Conservation (phyloP, 2,888 invertebrate species). For the Brachynemurus nebulosus region DNA sequence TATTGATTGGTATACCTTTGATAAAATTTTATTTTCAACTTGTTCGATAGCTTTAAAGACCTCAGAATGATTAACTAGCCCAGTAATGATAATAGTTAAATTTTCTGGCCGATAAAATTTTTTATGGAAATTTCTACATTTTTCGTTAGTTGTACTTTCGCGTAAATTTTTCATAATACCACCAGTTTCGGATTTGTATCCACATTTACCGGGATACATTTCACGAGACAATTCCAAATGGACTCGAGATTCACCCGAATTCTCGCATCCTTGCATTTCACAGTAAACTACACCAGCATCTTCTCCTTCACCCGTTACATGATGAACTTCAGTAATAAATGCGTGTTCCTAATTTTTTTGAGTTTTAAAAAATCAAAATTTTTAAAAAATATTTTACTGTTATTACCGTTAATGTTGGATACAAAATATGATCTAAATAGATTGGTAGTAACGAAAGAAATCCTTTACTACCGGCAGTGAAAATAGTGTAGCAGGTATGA, state of each 20-base stretch:
- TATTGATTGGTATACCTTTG: slow-evolving; percentile 39
- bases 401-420: slow-evolving; percentile 59
- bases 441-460: slow-evolving; percentile 80
- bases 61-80: slow-evolving; percentile 59
- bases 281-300: slow-evolving; percentile 93
- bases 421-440: slow-evolving; percentile 79
- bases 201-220: slow-evolving; percentile 68
- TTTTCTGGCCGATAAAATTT: slow-evolving; percentile 84
- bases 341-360: slow-evolving; percentile 51
- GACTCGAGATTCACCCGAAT: slow-evolving; percentile 59
- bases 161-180: slow-evolving; percentile 75
- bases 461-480: slow-evolving; percentile 75
- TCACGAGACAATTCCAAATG: slow-evolving; percentile 48
- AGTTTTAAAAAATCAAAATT: background rate
- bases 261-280: slow-evolving; percentile 84
- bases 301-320: slow-evolving; percentile 74
- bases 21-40: slow-evolving; percentile 62
- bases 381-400: background rate
- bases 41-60: slow-evolving; percentile 58
- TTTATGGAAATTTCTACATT: slow-evolving; percentile 66
- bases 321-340: slow-evolving; percentile 83
- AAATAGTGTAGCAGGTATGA: slow-evolving; percentile 81
- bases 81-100: slow-evolving; percentile 68
- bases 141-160: slow-evolving; percentile 63
- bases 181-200: slow-evolving; percentile 75